Percentiles rank a stretch among this genome's conserved stretches.
Evolutionary conservation across 2,113 vertebrate genomes (phyloP).

Genomic region (Pipa parva): DNA sequence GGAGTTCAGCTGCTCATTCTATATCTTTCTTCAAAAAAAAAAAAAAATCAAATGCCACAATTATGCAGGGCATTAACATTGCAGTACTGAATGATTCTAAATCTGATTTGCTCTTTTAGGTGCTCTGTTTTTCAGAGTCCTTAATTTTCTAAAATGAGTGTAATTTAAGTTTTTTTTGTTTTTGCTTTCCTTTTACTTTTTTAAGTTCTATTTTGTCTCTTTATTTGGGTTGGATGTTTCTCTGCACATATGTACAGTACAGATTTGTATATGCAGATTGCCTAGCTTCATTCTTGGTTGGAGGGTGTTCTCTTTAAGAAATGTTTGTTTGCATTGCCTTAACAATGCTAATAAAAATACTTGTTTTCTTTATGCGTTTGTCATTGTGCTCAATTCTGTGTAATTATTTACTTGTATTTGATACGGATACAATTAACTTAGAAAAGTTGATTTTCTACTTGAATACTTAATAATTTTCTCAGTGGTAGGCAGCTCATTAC

Average conservation of each 20-base stretch:
- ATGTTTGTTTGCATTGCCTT: slow-evolving; percentile 64
- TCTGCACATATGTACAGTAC: slow-evolving; percentile 60
- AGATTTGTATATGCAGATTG: slow-evolving; percentile 56
- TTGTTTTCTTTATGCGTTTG: slow-evolving; percentile 59
- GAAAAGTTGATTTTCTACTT: too few relatives aligned
- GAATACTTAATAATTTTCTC: too few relatives aligned
- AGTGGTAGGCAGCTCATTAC: too few relatives aligned
- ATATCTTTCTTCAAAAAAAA: slow-evolving; percentile 58
- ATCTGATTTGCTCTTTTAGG: slow-evolving; percentile 34
- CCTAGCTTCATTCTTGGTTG: slow-evolving; percentile 57
- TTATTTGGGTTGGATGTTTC: slow-evolving; percentile 49
- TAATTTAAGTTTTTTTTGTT: slow-evolving; percentile 58
- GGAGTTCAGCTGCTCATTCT: slow-evolving; percentile 42
- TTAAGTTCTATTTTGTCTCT: slow-evolving; percentile 60
- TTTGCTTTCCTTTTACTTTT: slow-evolving; percentile 59
- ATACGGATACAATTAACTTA: too few relatives aligned
- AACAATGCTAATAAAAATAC: slow-evolving; percentile 76
- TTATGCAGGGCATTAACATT: slow-evolving; percentile 47
- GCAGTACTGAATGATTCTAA: slow-evolving; percentile 42
- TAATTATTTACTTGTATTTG: too few relatives aligned
- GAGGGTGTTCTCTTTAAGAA: slow-evolving; percentile 62
- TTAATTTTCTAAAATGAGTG: slow-evolving; percentile 60
- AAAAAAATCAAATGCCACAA: slow-evolving; percentile 47
- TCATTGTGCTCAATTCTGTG: not conserved
- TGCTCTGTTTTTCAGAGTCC: slow-evolving; percentile 51